These are phyloP conservation scores for Eidolon dupreanum DNA, from an alignment of 2,797 vertebrate genomes.

Conservation along the genomic window DNA sequence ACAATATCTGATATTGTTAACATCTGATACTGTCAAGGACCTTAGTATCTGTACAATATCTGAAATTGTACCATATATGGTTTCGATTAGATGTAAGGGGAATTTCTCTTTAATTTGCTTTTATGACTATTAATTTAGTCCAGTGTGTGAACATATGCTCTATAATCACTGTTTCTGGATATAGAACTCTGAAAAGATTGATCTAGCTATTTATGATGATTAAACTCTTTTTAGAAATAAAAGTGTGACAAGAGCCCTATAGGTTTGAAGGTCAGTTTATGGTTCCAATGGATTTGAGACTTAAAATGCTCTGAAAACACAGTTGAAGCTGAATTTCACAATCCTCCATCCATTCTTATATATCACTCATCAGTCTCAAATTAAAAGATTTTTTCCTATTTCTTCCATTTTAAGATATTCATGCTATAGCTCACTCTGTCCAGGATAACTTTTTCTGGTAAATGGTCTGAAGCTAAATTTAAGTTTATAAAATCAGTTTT, in stretches of 20 bases:
- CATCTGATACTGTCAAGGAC: not conserved
- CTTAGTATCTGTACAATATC: not conserved
- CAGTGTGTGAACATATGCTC: not conserved
- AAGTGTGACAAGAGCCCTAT: not conserved
- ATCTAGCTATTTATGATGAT: not conserved
- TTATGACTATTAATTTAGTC: conserved; percentile 30
- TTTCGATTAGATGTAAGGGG: conserved; percentile 30
- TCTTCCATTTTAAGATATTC: conserved; percentile 54
- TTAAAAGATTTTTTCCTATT: conserved; percentile 18
- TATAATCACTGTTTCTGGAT: conserved; percentile 12
- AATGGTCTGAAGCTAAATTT: conserved; percentile 38
- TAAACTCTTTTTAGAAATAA: not conserved
- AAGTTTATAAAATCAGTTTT: conserved; percentile 51
- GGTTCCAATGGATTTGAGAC: not conserved
- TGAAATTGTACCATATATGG: not conserved
- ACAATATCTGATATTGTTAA: not conserved
- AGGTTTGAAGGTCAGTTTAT: not conserved
- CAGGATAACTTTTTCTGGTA: conserved; percentile 31
- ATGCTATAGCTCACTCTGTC: not conserved
- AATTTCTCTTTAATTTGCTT: conserved; percentile 47
- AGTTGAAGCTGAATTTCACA: not conserved
- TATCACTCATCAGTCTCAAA: not conserved
- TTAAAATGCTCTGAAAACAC: not conserved
- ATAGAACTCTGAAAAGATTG: conserved; percentile 15
- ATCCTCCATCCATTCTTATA: not conserved